These are phyloP conservation scores for Anas flavirostris DNA, from an alignment of 2,797 vertebrate species.

Conservation along the genomic window DNA sequence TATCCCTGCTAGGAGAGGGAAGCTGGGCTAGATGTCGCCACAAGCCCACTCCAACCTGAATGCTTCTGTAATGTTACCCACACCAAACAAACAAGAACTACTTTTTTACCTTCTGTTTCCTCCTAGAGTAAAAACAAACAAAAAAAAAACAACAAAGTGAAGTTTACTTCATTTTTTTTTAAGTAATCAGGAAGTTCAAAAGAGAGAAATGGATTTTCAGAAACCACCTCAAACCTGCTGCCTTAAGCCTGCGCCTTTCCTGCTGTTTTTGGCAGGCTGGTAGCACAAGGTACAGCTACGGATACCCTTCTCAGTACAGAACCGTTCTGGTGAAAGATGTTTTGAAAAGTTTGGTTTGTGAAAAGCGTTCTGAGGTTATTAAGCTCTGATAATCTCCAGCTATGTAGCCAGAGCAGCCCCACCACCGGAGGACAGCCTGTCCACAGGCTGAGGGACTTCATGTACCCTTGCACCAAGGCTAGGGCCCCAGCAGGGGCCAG, in stretches of 20 bases:
- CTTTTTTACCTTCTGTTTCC: neutral
- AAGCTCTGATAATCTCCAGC: neutral
- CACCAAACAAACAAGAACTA: neutral
- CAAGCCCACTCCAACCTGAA: neutral
- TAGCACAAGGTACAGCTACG: neutral
- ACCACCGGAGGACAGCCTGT: neutral
- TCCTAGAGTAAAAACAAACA: neutral
- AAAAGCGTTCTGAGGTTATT: no score
- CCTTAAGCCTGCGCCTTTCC: neutral
- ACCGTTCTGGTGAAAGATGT: neutral
- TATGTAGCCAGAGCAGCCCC: neutral
- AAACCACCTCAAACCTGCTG: neutral
- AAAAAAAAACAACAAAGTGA: neutral
- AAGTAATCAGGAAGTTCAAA: neutral
- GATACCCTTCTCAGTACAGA: neutral
- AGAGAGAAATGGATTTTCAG: neutral
- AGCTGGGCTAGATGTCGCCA: neutral
- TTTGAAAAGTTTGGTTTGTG: no score
- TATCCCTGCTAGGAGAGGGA: neutral
- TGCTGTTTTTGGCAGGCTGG: neutral
- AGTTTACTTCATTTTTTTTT: neutral
- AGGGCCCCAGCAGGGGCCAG: neutral
- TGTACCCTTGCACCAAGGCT: neutral
- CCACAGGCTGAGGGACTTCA: neutral
- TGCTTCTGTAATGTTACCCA: neutral